Conservation (phyloP, 2,797 vertebrate species). For the Manis pentadactyla region DNA sequence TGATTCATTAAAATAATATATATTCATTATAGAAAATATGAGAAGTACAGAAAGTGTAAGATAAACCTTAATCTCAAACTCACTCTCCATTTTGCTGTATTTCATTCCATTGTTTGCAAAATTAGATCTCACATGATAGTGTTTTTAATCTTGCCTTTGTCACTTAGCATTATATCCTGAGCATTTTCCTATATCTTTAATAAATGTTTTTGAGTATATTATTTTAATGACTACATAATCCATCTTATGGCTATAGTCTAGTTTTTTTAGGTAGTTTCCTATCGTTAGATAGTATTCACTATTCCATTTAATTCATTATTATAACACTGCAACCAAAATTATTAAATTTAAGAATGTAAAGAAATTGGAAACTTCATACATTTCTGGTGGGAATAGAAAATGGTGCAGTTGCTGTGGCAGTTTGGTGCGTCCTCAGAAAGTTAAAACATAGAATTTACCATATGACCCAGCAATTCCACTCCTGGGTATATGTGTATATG, state of each 20-base stretch:
- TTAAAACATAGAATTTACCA: constrained; percentile 20
- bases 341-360: constrained; percentile 47
- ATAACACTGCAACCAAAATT: constrained; percentile 32
- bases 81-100: constrained; percentile 52
- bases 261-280: constrained; percentile 52
- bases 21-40: constrained; percentile 54
- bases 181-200: constrained; percentile 33
- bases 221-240: constrained; percentile 50
- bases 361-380: constrained; percentile 42
- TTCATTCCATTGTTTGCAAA: constrained; percentile 42
- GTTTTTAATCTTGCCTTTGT: constrained; percentile 53
- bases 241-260: constrained; percentile 43
- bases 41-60: constrained; percentile 32
- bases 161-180: constrained; percentile 30
- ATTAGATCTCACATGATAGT: constrained; percentile 15
- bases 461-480: constrained; percentile 34
- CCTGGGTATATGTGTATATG: not conserved
- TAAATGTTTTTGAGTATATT: constrained; percentile 21
- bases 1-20: constrained; percentile 50
- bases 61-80: constrained; percentile 43
- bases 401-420: constrained; percentile 14
- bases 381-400: constrained; percentile 50
- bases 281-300: constrained; percentile 7
- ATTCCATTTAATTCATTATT: constrained; percentile 55
- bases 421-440: constrained; percentile 33